Conservation (phyloP, 2,113 vertebrate species). For the Poicephalus meyeri region DNA sequence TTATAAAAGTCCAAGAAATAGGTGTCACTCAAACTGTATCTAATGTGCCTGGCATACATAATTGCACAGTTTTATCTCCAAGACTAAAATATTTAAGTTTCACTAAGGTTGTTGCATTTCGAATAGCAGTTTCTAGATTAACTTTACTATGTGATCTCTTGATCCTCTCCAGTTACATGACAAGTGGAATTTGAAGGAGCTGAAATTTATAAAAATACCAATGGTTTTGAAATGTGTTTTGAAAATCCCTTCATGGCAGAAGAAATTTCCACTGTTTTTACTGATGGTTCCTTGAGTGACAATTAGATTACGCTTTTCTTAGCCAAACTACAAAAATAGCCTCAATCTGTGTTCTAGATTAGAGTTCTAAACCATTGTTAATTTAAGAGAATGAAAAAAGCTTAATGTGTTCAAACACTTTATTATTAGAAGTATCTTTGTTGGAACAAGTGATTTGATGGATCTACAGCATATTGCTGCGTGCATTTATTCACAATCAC, state of each 20-base stretch:
- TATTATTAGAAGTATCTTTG: neutral
- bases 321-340: neutral
- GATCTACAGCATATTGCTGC: neutral
- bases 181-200: neutral
- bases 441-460: neutral
- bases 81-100: neutral
- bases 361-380: neutral
- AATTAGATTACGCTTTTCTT: neutral
- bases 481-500: neutral
- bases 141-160: neutral
- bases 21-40: neutral
- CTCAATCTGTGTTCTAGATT: neutral
- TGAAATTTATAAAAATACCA: neutral
- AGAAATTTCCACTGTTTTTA: neutral
- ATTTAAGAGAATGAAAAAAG: neutral
- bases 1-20: neutral
- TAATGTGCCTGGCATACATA: neutral
- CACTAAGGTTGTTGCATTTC: neutral
- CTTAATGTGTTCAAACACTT: neutral
- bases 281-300: neutral
- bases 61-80: neutral
- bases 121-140: neutral
- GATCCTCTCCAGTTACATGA: neutral
- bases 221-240: neutral
- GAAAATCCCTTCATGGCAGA: neutral